Base-by-base conservation (phyloP, 1,140 invertebrate genomes). In the Agrypnia vestita region DNA sequence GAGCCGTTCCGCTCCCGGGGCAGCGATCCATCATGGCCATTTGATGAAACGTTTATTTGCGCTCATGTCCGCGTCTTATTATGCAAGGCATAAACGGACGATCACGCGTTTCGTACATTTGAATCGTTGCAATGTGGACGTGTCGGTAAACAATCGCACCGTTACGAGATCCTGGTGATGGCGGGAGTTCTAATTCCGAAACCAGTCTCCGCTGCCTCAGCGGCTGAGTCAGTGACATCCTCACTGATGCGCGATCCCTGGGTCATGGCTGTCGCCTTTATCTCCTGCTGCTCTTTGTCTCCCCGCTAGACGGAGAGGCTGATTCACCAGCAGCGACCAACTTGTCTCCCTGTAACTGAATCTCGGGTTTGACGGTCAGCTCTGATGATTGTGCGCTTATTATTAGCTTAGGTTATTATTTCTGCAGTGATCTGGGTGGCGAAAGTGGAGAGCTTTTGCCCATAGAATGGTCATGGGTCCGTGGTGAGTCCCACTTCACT, bases 321-420 rank as follows among this genome's bases (percentile, higher is more conserved):
- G n/a, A n/a, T n/a, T n/a, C n/a, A 12, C 6, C 13, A 21, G 17
- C 10, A 3, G 8, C 61, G 13, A 9, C 44, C 64, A 44, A 69
- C 46, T 69, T 69, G 46, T 69, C 17, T 47, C 64, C n/a, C n/a
- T 69, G 44, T 21, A 69, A 46, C 44, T 17, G 46, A 69, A n/a
- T n/a, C 19, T 35, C 17, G 12, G 12, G 44, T 47, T 69, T 69
- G 44, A 69, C 64, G n/a, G 44, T 21, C 64, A 69, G 43, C 44
- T n/a, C 62, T 43, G 64, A 49, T 69, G 64, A 69, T 69, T 69
- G 44, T 17, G n/a, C 15, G 9, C 62, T 69, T 69, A 69, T 69
- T 46, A 69, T 69, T 69, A 69, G 64, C n/a, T 1, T 69, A 8
- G 8, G 49, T 51, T 51, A 51, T 51, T 51, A 15, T 51, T 15